These are phyloP conservation scores for Syngnathoides biaculeatus DNA, from an alignment of 2,113 vertebrate species.

Conservation along the genomic window DNA sequence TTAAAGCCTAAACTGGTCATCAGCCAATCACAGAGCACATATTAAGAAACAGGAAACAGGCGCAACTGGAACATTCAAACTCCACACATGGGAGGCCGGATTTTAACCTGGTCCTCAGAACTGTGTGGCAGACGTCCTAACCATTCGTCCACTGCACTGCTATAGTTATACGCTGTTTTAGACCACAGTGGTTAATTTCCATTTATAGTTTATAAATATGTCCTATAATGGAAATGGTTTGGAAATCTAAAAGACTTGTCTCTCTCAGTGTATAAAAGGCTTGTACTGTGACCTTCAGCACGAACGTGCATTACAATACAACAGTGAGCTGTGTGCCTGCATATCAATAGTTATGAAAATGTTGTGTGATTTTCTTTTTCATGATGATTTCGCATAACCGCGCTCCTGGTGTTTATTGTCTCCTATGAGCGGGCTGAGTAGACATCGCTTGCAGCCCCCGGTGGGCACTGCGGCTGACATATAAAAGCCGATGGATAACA, in stretches of 20 bases:
- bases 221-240: background rate
- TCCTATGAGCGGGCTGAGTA: slow-evolving; percentile 49
- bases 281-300: background rate
- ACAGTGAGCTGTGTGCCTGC: slow-evolving; percentile 15
- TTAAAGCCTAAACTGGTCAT: too few species aligned
- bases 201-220: background rate
- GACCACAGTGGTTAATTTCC: background rate
- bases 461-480: slow-evolving; percentile 55
- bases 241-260: background rate
- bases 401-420: slow-evolving; percentile 45
- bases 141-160: too few species aligned
- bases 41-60: too few species aligned
- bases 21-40: too few species aligned
- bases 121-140: too few species aligned
- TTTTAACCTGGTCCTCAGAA: too few species aligned
- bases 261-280: background rate
- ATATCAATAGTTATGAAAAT: slow-evolving; percentile 53
- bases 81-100: too few species aligned
- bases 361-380: slow-evolving; percentile 1
- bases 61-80: too few species aligned
- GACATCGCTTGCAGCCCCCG: slow-evolving; percentile 43
- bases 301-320: slow-evolving; percentile 23
- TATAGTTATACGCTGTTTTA: too few species aligned
- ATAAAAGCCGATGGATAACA: slow-evolving; percentile 59
- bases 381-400: slow-evolving; percentile 33